Base-by-base conservation (phyloP, 2,888 invertebrate genomes). In the Scrobipalpa atriplicella region DNA sequence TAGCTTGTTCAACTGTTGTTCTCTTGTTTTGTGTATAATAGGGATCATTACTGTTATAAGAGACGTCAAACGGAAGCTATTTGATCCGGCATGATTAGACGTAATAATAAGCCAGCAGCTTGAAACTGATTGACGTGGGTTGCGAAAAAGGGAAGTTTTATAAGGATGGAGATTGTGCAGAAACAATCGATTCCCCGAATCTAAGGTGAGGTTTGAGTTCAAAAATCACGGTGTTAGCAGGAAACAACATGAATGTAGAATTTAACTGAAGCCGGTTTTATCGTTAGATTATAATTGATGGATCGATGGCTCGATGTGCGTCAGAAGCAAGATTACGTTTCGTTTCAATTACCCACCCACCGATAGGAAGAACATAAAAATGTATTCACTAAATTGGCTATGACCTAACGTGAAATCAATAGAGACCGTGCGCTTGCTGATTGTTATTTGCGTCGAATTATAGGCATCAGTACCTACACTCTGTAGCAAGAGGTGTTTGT, bases 291-390 rank as follows among this genome's bases (percentile, higher is more conserved):
- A 75, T 79, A 78, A 77, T 79, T 76, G 75, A 75, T 75, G 75
- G 75, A 77, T 81, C 80, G 76, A 81, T 75, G 75, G 73, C 68
- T 41, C 19, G 64, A 66, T 60, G 61, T 85, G 86, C 85, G 86
- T 86, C 87, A 86, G 77, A 76, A 68, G 73, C 71, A 69, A 79
- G 79, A 82, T 81, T 82, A 79, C 75, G 78, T 75, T 78, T 75
- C 73, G 75, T 81, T 82, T 79, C 80, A 80, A 83, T 81, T 80
- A 83, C 75, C 76, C 70, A 76, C 75, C 76, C 76, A 74, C 74
- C 76, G 82, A 84, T 84, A 84, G 73, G 76, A 81, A 82, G 81
- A 81, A 80, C 79, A 80, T 86, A 84, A 85, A 83, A 81, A 81
- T 75, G 73, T 81, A 77, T 81, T 79, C 73, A 75, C 75, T 75